A percentile compares a stretch with the other conserved stretches of the same genome.
These are phyloP conservation scores for Gymnodraco acuticeps DNA, from an alignment of 2,797 vertebrate species.

Conservation along the genomic window DNA sequence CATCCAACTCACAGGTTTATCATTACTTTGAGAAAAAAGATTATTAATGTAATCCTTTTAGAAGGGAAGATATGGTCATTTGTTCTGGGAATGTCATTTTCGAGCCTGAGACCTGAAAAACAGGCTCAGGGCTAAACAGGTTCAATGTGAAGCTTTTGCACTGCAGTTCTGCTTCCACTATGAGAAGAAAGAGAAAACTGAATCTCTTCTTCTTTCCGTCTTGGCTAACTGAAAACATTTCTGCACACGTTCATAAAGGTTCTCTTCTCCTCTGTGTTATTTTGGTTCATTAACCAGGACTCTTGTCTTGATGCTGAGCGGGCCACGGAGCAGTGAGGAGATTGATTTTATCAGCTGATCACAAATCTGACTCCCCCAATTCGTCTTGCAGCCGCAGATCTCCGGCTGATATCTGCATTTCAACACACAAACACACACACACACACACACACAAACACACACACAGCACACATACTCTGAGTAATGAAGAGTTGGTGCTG, in stretches of 20 bases:
- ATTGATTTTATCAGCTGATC: conserved; percentile 48
- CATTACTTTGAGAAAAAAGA: no score
- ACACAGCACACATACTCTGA: conserved; percentile 40
- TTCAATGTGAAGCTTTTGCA: background rate
- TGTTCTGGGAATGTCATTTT: no score
- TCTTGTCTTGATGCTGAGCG: conserved; percentile 5
- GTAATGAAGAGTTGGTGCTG: conserved; percentile 70
- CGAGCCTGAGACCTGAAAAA: no score
- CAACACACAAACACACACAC: conserved; percentile 13
- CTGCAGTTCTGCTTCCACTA: background rate
- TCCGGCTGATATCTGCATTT: conserved; percentile 27
- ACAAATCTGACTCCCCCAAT: conserved; percentile 20
- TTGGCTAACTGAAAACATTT: conserved; percentile 11
- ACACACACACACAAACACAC: conserved; percentile 12
- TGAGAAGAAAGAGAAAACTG: background rate
- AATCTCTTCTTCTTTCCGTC: background rate
- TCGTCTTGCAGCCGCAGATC: conserved; percentile 30
- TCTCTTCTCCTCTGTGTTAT: background rate
- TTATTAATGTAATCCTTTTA: no score
- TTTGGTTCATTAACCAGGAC: conserved; percentile 15
- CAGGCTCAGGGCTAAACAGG: no score
- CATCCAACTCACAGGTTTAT: no score
- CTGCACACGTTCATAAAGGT: background rate
- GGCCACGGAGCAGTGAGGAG: conserved; percentile 6
- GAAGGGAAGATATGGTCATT: no score